Percentiles rank a stretch among this genome's conserved stretches.
phyloP scores from a whole-genome alignment of 2,888 invertebrate species.

The Oasisia sp. region DNA sequence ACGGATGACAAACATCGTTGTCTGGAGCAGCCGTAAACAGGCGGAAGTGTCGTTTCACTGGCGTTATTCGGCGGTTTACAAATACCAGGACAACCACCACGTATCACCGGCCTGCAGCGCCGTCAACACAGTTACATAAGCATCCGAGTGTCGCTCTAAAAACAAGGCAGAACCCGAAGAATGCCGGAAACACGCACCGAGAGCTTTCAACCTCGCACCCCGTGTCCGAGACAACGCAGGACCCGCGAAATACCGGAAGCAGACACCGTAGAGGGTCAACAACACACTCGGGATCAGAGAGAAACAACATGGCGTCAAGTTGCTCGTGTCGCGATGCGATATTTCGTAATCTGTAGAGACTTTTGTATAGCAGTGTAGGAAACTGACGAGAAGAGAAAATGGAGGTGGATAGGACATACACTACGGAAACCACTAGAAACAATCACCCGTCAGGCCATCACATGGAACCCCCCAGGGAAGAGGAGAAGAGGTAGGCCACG shows the following conservation, averaged over 20 bases:
- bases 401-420: too few species aligned
- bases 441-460: too few species aligned
- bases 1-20: not conserved
- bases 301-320: not conserved
- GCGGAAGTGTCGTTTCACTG: not conserved
- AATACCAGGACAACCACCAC: not conserved
- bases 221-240: conserved; percentile 3
- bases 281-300: not conserved
- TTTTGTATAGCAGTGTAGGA: too few species aligned
- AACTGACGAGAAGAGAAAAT: too few species aligned
- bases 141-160: not conserved
- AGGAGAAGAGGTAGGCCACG: too few species aligned
- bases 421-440: too few species aligned
- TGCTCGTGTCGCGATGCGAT: not conserved
- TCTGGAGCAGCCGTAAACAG: not conserved
- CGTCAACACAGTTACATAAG: not conserved
- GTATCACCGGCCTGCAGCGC: not conserved
- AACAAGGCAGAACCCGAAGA: not conserved
- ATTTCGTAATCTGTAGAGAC: too few species aligned
- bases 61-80: not conserved
- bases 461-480: too few species aligned
- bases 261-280: not conserved
- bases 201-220: not conserved
- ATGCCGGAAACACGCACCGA: not conserved
- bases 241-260: not conserved